These are phyloP conservation scores for Etheostoma cragini DNA, from an alignment of 2,113 vertebrate genomes.

Conservation along the genomic window DNA sequence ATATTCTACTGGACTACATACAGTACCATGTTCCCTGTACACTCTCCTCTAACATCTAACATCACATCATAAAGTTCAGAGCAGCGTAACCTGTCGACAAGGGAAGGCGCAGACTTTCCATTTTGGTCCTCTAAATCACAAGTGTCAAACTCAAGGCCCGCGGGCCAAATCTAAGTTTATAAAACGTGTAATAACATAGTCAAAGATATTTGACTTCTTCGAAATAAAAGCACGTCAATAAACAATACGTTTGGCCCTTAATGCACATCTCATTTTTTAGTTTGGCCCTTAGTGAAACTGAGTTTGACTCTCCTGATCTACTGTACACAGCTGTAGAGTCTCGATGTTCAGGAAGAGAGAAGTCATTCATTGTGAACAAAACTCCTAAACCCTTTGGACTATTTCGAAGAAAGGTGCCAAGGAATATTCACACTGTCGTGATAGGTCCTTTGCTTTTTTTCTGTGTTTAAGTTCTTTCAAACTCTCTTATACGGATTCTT, in stretches of 20 bases:
- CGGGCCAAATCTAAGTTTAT: too few relatives aligned
- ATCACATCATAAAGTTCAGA: constrained; percentile 38
- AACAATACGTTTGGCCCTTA: too few relatives aligned
- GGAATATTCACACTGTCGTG: too few relatives aligned
- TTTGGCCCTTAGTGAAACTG: too few relatives aligned
- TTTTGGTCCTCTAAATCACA: constrained; percentile 39
- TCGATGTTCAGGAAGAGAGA: background rate
- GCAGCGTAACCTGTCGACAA: constrained; percentile 14
- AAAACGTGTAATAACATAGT: too few relatives aligned
- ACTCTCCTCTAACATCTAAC: constrained; percentile 9
- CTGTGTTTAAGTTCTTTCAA: background rate
- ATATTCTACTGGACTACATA: too few relatives aligned
- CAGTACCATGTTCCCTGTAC: background rate
- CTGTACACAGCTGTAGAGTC: background rate
- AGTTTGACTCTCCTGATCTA: too few relatives aligned
- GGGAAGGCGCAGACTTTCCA: constrained; percentile 2
- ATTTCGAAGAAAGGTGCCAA: background rate
- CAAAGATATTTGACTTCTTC: too few relatives aligned
- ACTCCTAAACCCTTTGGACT: background rate
- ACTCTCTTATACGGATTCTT: background rate
- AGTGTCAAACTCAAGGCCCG: too few relatives aligned
- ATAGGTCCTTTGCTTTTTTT: background rate
- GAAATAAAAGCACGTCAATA: too few relatives aligned
- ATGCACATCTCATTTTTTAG: too few relatives aligned
- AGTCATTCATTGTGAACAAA: background rate